These are phyloP conservation scores for Drosophila fulvimacula DNA, from an alignment of 2,888 invertebrate genomes.

Conservation along the genomic window DNA sequence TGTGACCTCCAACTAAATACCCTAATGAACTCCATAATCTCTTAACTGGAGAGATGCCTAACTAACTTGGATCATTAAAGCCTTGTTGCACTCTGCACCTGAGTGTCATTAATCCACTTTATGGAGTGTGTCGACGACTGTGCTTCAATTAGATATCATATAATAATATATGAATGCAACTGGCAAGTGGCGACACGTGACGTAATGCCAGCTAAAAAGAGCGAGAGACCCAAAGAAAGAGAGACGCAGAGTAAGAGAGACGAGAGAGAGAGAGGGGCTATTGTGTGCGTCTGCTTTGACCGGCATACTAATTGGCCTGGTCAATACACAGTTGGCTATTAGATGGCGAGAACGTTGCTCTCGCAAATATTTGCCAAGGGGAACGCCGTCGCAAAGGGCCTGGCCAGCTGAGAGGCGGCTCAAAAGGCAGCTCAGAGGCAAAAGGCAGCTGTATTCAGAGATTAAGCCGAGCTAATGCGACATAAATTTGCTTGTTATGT, in stretches of 20 bases:
- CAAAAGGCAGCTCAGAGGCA: not conserved
- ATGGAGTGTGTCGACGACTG: conserved; percentile 17
- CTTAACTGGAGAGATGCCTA: conserved; percentile 2
- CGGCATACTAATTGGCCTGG: conserved; percentile 51
- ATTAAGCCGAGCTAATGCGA: conserved; percentile 23
- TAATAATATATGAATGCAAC: conserved; percentile 33
- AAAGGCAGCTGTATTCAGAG: conserved; percentile 3
- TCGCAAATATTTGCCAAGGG: conserved; percentile 38
- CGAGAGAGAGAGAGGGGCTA: not conserved
- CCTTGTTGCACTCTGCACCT: conserved; percentile 30
- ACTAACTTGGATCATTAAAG: conserved; percentile 33
- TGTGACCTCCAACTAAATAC: conserved; percentile 19
- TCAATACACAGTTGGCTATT: conserved; percentile 42
- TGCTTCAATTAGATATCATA: conserved; percentile 45
- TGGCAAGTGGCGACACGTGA: conserved; percentile 29
- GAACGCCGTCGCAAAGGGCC: conserved; percentile 9
- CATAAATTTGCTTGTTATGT: conserved; percentile 58
- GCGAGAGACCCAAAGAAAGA: not conserved
- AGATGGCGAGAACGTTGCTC: conserved; percentile 27
- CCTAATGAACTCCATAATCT: conserved; percentile 19
- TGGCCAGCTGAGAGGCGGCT: conserved; percentile 2
- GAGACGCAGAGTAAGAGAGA: not conserved
- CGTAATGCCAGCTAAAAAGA: conserved; percentile 20
- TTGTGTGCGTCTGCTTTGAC: conserved; percentile 12
- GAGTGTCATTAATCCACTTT: conserved; percentile 35